These are phyloP conservation scores for Orestias chungarensis DNA, from an alignment of 2,797 vertebrate species.

Conservation along the genomic window DNA sequence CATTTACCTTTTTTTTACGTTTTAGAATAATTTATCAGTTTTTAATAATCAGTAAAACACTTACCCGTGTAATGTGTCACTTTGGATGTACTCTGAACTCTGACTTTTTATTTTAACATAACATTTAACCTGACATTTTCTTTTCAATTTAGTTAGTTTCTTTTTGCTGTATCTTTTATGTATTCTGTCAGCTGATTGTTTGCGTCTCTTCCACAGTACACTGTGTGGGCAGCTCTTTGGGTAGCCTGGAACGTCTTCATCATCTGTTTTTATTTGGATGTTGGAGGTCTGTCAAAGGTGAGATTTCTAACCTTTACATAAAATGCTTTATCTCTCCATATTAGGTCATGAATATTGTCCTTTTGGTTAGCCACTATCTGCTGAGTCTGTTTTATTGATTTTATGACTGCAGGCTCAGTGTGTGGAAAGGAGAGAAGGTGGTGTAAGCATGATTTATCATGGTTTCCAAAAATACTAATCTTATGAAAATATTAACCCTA, in stretches of 20 bases:
- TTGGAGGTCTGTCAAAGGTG: conserved; percentile 92
- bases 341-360: neutral
- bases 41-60: neutral
- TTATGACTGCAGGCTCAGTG: conserved; percentile 4
- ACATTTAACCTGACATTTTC: conserved; percentile 18
- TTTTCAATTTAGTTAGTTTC: conserved; percentile 21
- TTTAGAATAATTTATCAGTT: neutral
- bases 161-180: neutral
- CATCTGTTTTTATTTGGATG: conserved; percentile 94
- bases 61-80: neutral
- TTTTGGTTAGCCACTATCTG: too few species aligned
- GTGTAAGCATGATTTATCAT: conserved; percentile 20
- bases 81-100: neutral
- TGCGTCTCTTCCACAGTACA: conserved; percentile 78
- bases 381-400: conserved; percentile 18
- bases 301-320: conserved; percentile 44
- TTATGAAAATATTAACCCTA: too few species aligned
- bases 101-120: conserved; percentile 11
- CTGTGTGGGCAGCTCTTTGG: conserved; percentile 89
- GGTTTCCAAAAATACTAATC: neutral
- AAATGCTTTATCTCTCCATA: neutral
- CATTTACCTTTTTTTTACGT: neutral
- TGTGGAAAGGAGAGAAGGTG: neutral
- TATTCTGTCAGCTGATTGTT: conserved; percentile 28
- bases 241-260: conserved; percentile 94